A percentile compares a stretch with the other conserved stretches of the same genome.
Evolutionary conservation across 2,113 vertebrate genomes (phyloP).

Genomic region (Garra rufa): DNA sequence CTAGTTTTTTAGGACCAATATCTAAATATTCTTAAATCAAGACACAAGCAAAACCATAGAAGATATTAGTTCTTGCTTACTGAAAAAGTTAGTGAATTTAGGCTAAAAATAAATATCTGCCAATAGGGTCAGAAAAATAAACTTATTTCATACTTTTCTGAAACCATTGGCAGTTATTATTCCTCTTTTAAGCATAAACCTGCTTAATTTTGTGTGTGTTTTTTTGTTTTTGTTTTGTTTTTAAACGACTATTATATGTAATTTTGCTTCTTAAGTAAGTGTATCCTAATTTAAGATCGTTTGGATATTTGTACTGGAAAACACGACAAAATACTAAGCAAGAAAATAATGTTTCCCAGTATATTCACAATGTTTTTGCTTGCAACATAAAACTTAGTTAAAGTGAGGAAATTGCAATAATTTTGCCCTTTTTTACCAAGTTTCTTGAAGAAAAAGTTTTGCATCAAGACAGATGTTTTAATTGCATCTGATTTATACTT

Average conservation of each 20-base stretch:
- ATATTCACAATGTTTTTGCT: neutral
- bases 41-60: too few species aligned
- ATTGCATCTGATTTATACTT: neutral
- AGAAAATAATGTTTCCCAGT: neutral
- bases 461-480: neutral
- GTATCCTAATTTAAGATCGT: neutral
- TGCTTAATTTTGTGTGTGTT: too few species aligned
- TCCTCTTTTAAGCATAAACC: too few species aligned
- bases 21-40: too few species aligned
- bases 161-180: too few species aligned
- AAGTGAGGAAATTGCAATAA: neutral
- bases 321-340: neutral
- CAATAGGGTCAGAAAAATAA: too few species aligned
- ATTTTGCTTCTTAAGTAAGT: neutral
- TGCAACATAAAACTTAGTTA: neutral
- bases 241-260: neutral
- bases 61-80: too few species aligned
- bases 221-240: too few species aligned
- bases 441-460: neutral
- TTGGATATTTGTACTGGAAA: neutral
- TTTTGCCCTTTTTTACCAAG: neutral
- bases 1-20: too few species aligned
- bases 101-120: too few species aligned
- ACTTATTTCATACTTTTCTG: too few species aligned
- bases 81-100: too few species aligned